A percentile compares a stretch with the other conserved stretches of the same genome.
Evolutionary conservation across 2,888 invertebrate genomes (phyloP).

Genomic region (Cinara cedri): DNA sequence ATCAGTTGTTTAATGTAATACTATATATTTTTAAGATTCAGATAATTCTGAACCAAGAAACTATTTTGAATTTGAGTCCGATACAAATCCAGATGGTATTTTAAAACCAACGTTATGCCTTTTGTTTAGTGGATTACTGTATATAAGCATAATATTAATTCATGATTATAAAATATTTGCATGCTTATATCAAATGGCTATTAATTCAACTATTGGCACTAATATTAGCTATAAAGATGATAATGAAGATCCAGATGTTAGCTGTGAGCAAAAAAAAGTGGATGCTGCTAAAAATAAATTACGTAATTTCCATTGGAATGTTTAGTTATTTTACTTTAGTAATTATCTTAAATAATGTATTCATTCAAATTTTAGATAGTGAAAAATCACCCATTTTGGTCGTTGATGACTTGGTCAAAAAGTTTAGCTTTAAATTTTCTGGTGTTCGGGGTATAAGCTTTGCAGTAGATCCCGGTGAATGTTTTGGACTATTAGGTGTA

Average conservation of each 20-base stretch:
- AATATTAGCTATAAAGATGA: constrained; percentile 32
- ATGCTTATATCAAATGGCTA: constrained; percentile 56
- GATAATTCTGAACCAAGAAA: constrained; percentile 18
- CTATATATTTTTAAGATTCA: not conserved
- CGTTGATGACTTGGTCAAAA: constrained; percentile 69
- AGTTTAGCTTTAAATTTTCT: constrained; percentile 65
- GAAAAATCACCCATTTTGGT: constrained; percentile 64
- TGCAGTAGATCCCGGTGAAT: constrained; percentile 67
- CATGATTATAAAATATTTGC: constrained; percentile 59
- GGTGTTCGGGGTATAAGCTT: constrained; percentile 75
- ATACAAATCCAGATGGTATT: constrained; percentile 57
- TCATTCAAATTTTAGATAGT: constrained; percentile 29
- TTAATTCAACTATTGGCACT: constrained; percentile 56
- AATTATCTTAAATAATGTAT: not conserved
- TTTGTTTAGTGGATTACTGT: constrained; percentile 59
- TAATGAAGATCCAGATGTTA: constrained; percentile 62
- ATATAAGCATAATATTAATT: constrained; percentile 58
- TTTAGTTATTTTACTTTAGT: not conserved
- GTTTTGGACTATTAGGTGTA: constrained; percentile 65
- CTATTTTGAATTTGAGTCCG: constrained; percentile 57
- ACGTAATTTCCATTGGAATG: no score
- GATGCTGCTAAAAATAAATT: constrained; percentile 59
- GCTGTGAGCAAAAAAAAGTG: constrained; percentile 62
- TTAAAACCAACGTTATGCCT: constrained; percentile 59
- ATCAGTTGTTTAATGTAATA: no score